Conservation (phyloP, 2,113 vertebrate genomes). For the Cyphomyrus plagiostoma region DNA sequence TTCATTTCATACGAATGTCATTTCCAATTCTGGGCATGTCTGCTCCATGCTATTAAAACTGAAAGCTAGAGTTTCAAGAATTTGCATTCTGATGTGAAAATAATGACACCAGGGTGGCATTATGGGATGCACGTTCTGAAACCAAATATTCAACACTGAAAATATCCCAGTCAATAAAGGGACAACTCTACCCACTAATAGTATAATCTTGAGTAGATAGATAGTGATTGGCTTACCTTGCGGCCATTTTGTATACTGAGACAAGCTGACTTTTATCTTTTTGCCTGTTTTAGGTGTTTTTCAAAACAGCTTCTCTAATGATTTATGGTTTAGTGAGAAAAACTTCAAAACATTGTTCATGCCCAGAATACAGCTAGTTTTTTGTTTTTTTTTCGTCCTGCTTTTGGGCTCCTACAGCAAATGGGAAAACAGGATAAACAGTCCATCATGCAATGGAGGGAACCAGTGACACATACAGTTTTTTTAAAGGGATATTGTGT, state of each 20-base stretch:
- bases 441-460: not conserved
- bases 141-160: not conserved
- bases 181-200: not conserved
- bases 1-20: not conserved
- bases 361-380: not conserved
- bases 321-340: not conserved
- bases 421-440: not conserved
- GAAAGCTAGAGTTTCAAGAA: constrained; percentile 3
- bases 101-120: not conserved
- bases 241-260: not conserved
- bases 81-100: constrained; percentile 3
- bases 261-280: not conserved
- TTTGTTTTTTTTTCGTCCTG: not conserved
- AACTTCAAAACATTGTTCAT: not conserved
- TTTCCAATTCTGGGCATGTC: not conserved
- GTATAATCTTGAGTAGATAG: not conserved
- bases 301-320: not conserved
- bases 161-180: not conserved
- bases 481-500: not conserved
- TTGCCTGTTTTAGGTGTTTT: not conserved
- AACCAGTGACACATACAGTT: not conserved
- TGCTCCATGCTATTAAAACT: not conserved
- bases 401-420: not conserved
- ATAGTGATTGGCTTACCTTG: not conserved
- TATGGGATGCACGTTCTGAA: not conserved